These are phyloP conservation scores for Dicyrtomina minuta DNA, from an alignment of 2,888 invertebrate genomes.

Conservation along the genomic window DNA sequence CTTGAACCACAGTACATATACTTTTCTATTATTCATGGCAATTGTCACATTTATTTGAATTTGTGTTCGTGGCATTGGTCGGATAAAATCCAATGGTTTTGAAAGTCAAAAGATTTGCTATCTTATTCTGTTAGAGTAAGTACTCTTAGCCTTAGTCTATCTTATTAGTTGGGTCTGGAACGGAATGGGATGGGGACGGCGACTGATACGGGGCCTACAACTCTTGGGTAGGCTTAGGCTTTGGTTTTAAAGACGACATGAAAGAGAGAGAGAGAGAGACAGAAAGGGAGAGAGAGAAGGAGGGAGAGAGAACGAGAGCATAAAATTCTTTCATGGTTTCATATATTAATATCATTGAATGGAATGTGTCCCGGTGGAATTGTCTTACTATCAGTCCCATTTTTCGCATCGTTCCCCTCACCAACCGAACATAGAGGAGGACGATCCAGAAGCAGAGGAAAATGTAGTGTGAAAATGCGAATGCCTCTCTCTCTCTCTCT, in stretches of 20 bases:
- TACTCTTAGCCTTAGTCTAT: too few species aligned
- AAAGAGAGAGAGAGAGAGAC: too few species aligned
- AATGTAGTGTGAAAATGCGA: neutral
- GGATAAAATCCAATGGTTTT: neutral
- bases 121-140: too few species aligned
- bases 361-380: slow-evolving; percentile 36
- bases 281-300: neutral
- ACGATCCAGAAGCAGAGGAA: neutral
- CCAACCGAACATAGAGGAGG: neutral
- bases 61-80: neutral
- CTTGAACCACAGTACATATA: too few species aligned
- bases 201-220: too few species aligned
- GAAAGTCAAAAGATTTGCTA: too few species aligned
- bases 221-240: too few species aligned
- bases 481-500: neutral
- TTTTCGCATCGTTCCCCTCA: neutral
- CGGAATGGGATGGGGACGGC: too few species aligned
- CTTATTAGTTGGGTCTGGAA: too few species aligned
- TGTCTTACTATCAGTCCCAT: slow-evolving; percentile 5
- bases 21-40: too few species aligned
- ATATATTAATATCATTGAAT: slow-evolving; percentile 33
- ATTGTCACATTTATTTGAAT: too few species aligned
- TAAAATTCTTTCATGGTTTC: neutral
- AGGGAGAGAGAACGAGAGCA: neutral
- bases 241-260: too few species aligned